Base-by-base conservation (phyloP, 2,113 vertebrate genomes). In the Dasyornis broadbenti region DNA sequence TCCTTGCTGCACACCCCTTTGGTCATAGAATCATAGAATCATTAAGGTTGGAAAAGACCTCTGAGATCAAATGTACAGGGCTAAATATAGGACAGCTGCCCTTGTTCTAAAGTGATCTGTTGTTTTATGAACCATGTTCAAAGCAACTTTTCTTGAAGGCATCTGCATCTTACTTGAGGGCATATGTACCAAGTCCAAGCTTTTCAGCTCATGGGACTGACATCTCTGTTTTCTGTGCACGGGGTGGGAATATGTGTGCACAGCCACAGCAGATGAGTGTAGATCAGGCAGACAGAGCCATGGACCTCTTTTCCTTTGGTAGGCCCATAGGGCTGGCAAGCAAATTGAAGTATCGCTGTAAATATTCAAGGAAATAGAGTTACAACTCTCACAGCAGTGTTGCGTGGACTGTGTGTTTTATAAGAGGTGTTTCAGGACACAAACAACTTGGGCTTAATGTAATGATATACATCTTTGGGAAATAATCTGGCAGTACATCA, bases 1-100 rank as follows among this genome's bases (percentile, higher is more conserved):
- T 40, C 52, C 47, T 63, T 1, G 0, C 23, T 54, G 44, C 0
- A 0, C 0, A 0, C 6, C 18, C 40, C 68, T 56, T 39, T 42
- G 49, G 49, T 24, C 31, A 28, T 19, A 16, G 64, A 76, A 54
- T 69, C 26, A 28, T 3, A 37, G 40, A 56, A 37, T 31, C 18
- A 70, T 56, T 49, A 28, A 19, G 22, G 49, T 8, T 90, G 42
- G 56, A 56, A 83, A 77, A 70, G 56, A 70, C 49, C 26, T 63
- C 71, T 44, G 37, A 56, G 56, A 24, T 44, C 49, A 56, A 27
- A 60, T 3, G 37, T 33, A 12, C 24, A 15, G 57, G 44, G 40
- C 53, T 68, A 39, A 45, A n/a, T 70, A 35, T 10, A 33, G 11
- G 40, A 70, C 64, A 44, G 24, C 61, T 80, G 61, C 4, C 15